Percentiles rank a stretch among this genome's conserved stretches.
Conservation (phyloP, 2,113 vertebrate species). For the Nesoenas mayeri region DNA sequence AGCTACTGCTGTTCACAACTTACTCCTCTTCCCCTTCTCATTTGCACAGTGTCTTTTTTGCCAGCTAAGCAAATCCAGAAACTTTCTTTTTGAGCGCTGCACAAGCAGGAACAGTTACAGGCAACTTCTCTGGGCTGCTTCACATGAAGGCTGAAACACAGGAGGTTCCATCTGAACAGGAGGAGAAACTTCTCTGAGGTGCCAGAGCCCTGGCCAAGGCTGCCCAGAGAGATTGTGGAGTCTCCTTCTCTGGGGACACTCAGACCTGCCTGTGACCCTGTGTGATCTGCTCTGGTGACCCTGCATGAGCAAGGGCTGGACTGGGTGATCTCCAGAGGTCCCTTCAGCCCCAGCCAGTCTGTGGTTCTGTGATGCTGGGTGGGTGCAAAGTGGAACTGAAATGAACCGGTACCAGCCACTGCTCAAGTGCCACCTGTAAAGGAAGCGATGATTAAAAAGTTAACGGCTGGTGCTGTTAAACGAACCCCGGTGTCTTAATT, state of each 20-base stretch:
- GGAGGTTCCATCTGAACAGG: too few relatives aligned
- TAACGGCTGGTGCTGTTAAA: not conserved
- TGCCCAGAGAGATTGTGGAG: too few relatives aligned
- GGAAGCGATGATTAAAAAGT: fast-evolving
- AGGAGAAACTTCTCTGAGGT: too few relatives aligned
- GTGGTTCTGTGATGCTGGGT: too few relatives aligned
- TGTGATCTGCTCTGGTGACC: too few relatives aligned
- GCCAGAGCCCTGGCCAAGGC: too few relatives aligned
- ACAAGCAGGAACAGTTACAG: not conserved
- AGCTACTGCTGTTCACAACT: not conserved
- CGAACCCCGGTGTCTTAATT: fast-evolving
- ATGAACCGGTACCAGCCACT: fast-evolving
- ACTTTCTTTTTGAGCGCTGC: fast-evolving
- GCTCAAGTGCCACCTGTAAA: not conserved
- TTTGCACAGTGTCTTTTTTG: fast-evolving
- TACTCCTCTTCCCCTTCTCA: not conserved
- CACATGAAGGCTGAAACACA: not conserved
- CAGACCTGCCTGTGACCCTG: too few relatives aligned
- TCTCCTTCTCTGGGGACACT: too few relatives aligned
- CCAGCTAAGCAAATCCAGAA: not conserved
- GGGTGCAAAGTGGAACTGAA: fast-evolving
- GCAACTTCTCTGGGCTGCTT: not conserved
- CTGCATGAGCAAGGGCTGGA: too few relatives aligned
- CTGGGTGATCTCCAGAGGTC: too few relatives aligned
- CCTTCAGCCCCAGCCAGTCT: too few relatives aligned